These are phyloP conservation scores for Forficula auricularia DNA, from an alignment of 1,140 invertebrate genomes.

Conservation along the genomic window DNA sequence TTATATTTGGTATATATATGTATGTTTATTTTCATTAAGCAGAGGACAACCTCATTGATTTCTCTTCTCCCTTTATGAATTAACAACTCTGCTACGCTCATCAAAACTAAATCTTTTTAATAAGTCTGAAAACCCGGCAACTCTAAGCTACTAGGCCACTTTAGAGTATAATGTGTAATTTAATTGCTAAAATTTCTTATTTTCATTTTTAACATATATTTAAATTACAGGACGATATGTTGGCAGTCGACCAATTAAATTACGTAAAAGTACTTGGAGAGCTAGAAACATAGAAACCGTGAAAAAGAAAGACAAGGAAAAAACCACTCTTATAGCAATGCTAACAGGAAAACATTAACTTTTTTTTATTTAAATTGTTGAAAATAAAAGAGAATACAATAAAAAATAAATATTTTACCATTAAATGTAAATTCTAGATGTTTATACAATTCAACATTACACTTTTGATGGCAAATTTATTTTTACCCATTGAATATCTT, in stretches of 20 bases:
- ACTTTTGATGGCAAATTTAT: no score
- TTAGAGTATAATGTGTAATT: neutral
- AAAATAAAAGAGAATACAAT: no score
- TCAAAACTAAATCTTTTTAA: neutral
- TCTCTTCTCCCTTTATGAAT: neutral
- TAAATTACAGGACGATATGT: conserved; percentile 69
- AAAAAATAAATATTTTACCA: no score
- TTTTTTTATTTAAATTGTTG: no score
- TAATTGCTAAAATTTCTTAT: neutral
- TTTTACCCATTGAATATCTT: no score
- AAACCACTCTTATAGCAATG: conserved; percentile 52
- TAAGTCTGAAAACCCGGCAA: neutral
- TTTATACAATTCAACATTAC: no score
- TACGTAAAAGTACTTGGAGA: conserved; percentile 92
- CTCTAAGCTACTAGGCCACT: neutral
- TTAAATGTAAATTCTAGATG: no score
- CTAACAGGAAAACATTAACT: conserved; percentile 30
- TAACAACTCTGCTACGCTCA: neutral
- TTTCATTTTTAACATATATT: neutral
- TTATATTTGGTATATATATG: no score
- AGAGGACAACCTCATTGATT: neutral
- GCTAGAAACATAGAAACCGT: conserved; percentile 85
- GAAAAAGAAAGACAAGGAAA: conserved; percentile 88
- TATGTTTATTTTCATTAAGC: no score
- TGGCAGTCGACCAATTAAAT: conserved; percentile 92